These are phyloP conservation scores for Cheilosia variabilis DNA, from an alignment of 2,888 invertebrate species.

Conservation along the genomic window DNA sequence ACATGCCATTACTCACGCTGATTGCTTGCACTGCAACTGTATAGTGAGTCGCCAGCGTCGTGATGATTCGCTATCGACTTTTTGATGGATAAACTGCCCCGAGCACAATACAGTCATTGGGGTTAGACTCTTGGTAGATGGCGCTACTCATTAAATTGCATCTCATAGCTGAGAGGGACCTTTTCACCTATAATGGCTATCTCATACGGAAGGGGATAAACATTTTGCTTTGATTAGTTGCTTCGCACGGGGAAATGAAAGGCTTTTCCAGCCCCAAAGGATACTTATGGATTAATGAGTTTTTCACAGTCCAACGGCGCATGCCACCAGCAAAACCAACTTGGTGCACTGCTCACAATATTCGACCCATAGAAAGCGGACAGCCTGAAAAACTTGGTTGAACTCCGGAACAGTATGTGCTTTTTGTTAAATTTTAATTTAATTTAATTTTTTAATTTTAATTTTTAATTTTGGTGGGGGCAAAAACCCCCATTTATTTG, in stretches of 20 bases:
- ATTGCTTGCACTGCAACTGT: conserved; percentile 7
- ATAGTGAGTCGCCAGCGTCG: background rate
- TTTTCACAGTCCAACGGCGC: background rate
- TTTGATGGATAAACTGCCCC: background rate
- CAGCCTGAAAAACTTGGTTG: background rate
- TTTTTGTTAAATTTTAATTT: background rate
- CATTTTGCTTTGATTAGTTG: background rate
- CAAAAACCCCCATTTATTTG: too few species aligned
- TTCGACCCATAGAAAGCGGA: background rate
- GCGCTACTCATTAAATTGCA: conserved; percentile 12
- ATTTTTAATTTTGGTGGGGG: too few species aligned
- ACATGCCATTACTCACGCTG: conserved; percentile 27
- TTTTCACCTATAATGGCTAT: background rate
- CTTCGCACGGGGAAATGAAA: background rate
- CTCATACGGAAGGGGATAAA: background rate
- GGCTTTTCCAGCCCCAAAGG: background rate
- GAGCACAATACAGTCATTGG: background rate
- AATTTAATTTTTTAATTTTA: too few species aligned
- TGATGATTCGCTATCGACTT: conserved; percentile 16
- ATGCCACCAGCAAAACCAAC: background rate
- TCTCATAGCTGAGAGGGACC: background rate
- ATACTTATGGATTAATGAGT: background rate
- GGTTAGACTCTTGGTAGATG: conserved; percentile 7
- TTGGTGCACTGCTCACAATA: background rate
- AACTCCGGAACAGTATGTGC: background rate